These are phyloP conservation scores for Taenioides sp. DNA, from an alignment of 2,797 vertebrate genomes.

Conservation along the genomic window DNA sequence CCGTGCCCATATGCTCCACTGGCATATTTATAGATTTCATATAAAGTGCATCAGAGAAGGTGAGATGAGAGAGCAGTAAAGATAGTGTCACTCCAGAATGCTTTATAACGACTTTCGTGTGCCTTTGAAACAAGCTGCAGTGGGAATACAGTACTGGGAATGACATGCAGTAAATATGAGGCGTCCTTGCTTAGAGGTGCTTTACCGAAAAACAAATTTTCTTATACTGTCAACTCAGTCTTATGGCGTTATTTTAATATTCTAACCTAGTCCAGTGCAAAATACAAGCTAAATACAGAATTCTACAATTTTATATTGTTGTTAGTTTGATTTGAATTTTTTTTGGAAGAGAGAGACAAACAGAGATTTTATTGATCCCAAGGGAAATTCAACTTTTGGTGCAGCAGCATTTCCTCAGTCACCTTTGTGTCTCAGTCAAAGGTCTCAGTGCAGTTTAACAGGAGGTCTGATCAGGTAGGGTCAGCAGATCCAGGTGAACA, in stretches of 20 bases:
- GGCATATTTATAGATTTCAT: conserved; percentile 60
- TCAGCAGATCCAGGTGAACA: too few relatives aligned
- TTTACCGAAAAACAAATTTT: conserved; percentile 4
- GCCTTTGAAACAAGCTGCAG: neutral
- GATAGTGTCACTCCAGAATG: conserved; percentile 31
- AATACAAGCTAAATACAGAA: neutral
- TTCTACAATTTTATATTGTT: neutral
- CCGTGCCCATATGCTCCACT: conserved; percentile 18
- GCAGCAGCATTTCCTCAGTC: too few relatives aligned
- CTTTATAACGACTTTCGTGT: conserved; percentile 4
- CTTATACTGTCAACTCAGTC: neutral
- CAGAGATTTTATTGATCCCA: too few relatives aligned
- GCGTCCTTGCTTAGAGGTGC: conserved; percentile 5
- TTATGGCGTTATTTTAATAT: neutral
- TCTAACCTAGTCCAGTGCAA: neutral
- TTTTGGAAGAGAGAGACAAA: too few relatives aligned
- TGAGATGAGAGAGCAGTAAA: conserved; percentile 37
- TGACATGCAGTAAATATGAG: conserved; percentile 10
- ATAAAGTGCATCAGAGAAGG: conserved; percentile 33
- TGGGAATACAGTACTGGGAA: conserved; percentile 1
- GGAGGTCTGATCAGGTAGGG: too few relatives aligned
- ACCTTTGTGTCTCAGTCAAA: too few relatives aligned
- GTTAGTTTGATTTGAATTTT: too few relatives aligned
- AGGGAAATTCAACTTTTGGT: too few relatives aligned
- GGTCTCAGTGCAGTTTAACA: too few relatives aligned